These are phyloP conservation scores for Melopsittacus undulatus DNA, from an alignment of 2,797 vertebrate species.

Conservation along the genomic window DNA sequence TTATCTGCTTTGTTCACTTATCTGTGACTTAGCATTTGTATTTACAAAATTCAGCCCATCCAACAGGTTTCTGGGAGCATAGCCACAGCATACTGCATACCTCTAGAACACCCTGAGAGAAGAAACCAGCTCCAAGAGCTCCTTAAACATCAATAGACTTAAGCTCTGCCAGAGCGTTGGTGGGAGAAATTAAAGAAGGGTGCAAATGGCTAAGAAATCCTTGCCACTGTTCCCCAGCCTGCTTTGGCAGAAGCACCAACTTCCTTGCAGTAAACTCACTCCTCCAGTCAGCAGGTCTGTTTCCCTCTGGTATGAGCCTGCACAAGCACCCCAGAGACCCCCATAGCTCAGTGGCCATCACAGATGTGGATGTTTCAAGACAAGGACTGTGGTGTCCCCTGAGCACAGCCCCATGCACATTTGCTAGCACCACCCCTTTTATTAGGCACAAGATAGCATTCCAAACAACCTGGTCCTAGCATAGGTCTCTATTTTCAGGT, in stretches of 20 bases:
- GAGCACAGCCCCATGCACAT: accelerated
- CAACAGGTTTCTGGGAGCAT: slow-evolving; percentile 23
- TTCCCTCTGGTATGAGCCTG: neutral
- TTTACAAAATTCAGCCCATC: slow-evolving; percentile 30
- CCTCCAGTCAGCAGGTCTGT: neutral
- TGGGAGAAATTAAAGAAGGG: neutral
- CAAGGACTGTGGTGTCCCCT: neutral
- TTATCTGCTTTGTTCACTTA: slow-evolving; percentile 32
- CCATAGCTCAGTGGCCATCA: neutral
- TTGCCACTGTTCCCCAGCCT: neutral
- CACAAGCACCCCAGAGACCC: neutral
- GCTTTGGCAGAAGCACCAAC: neutral
- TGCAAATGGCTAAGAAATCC: neutral
- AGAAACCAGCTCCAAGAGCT: neutral
- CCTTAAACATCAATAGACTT: neutral
- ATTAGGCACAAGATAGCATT: neutral
- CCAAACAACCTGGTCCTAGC: neutral
- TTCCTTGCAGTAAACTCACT: neutral
- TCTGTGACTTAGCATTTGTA: slow-evolving; percentile 7
- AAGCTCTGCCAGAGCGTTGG: neutral
- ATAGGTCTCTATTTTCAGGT: neutral
- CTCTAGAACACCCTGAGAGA: neutral
- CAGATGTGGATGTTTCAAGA: neutral
- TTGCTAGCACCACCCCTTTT: neutral
- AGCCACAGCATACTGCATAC: neutral